Conservation (phyloP, 2,888 invertebrate genomes). For the Parelbella ahira region DNA sequence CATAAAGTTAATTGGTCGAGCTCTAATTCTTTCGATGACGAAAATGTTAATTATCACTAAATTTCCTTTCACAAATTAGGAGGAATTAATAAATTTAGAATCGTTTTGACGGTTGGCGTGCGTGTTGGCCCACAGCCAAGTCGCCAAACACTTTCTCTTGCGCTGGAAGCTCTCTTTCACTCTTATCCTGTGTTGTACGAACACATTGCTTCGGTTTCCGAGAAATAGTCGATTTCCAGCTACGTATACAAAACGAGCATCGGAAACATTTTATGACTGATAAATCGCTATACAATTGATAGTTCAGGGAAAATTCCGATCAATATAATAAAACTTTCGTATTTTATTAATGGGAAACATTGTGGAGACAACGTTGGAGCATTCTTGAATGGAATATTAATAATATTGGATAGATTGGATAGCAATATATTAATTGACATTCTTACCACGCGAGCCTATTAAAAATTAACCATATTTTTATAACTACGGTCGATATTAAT, state of each 20-base stretch:
- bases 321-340: constrained; percentile 22
- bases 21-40: constrained; percentile 64
- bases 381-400: too few relatives aligned
- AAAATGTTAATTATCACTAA: constrained; percentile 66
- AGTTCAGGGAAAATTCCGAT: constrained; percentile 37
- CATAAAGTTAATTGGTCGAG: constrained; percentile 48
- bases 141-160: constrained; percentile 53
- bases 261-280: constrained; percentile 69
- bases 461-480: too few relatives aligned
- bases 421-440: too few relatives aligned
- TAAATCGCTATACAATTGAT: constrained; percentile 53
- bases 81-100: constrained; percentile 64
- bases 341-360: too few relatives aligned
- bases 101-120: constrained; percentile 50
- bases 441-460: too few relatives aligned
- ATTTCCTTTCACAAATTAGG: constrained; percentile 66
- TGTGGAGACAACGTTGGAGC: too few relatives aligned
- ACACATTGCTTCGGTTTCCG: constrained; percentile 68
- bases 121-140: constrained; percentile 59
- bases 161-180: constrained; percentile 50
- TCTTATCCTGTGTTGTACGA: constrained; percentile 41
- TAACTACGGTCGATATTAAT: too few relatives aligned
- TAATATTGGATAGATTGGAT: too few relatives aligned
- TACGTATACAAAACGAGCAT: constrained; percentile 54
- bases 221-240: constrained; percentile 65